Conservation (phyloP, 2,888 invertebrate genomes). For the Macropis europaea region DNA sequence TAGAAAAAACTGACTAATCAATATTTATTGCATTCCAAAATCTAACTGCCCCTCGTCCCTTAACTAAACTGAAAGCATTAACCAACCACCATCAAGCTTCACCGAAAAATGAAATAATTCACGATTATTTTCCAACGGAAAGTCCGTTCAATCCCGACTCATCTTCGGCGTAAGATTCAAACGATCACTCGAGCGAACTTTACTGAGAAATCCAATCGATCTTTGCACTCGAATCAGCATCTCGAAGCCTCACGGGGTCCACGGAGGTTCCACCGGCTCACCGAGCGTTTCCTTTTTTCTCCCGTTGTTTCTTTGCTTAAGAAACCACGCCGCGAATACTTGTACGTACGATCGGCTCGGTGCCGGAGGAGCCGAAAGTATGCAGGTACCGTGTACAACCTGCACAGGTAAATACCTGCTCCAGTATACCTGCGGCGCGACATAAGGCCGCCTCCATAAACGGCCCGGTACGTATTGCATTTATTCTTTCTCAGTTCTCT, state of each 20-base stretch:
- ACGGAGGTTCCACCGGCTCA: constrained; percentile 16
- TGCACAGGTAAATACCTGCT: constrained; percentile 58
- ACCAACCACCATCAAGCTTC: no score
- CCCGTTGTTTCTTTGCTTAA: constrained; percentile 29
- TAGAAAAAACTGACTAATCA: no score
- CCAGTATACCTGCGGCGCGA: constrained; percentile 57
- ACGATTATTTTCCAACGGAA: no score
- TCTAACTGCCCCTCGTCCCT: no score
- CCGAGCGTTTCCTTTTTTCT: constrained; percentile 19
- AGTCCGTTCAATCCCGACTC: no score
- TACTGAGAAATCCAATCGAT: constrained; percentile 21
- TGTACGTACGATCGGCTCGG: constrained; percentile 40
- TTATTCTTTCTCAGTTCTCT: constrained; percentile 42
- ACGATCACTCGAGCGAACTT: neutral
- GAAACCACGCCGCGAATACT: constrained; percentile 49
- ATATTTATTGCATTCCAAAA: no score
- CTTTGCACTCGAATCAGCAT: constrained; percentile 10
- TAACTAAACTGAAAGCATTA: no score
- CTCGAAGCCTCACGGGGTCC: constrained; percentile 17
- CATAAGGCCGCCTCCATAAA: constrained; percentile 53
- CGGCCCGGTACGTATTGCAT: constrained; percentile 38
- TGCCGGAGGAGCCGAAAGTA: constrained; percentile 55
- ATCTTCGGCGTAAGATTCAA: no score
- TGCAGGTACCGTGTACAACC: constrained; percentile 59
- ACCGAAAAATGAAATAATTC: no score